Conservation (phyloP, 2,888 invertebrate genomes). For the Patella pellucida region DNA sequence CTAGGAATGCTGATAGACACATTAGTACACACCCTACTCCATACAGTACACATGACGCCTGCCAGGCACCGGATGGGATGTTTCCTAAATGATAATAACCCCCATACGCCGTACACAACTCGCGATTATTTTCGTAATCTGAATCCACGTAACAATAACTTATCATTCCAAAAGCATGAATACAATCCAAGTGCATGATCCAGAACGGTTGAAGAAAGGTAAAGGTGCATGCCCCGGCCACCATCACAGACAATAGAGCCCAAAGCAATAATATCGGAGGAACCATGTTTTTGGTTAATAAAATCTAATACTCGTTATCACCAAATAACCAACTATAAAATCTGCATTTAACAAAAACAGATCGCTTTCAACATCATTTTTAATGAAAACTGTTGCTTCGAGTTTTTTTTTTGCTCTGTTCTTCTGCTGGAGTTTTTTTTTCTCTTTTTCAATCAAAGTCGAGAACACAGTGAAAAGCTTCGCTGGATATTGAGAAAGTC, state of each 20-base stretch:
- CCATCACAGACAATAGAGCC: slow-evolving; percentile 68
- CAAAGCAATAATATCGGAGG: slow-evolving; percentile 55
- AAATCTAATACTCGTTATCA: too few species aligned
- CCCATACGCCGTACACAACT: slow-evolving; percentile 49
- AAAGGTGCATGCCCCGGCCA: slow-evolving; percentile 68
- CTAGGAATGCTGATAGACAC: slow-evolving; percentile 60
- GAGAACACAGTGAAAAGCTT: too few species aligned
- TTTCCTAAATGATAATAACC: slow-evolving; percentile 58
- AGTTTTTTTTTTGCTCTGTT: too few species aligned
- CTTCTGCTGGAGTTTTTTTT: too few species aligned
- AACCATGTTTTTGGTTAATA: slow-evolving; percentile 13
- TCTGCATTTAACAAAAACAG: too few species aligned
- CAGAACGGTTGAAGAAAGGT: slow-evolving; percentile 71
- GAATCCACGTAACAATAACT: slow-evolving; percentile 42
- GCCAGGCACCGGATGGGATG: slow-evolving; percentile 65
- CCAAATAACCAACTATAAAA: too few species aligned
- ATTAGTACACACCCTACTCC: slow-evolving; percentile 66
- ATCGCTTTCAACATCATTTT: too few species aligned
- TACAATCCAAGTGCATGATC: slow-evolving; percentile 62
- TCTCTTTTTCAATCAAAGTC: too few species aligned
- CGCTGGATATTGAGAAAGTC: too few species aligned
- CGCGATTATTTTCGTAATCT: slow-evolving; percentile 23
- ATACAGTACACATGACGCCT: slow-evolving; percentile 66
- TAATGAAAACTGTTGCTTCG: too few species aligned
- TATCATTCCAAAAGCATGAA: slow-evolving; percentile 63